Base-by-base conservation (phyloP, 1,140 invertebrate genomes). In the Proctacanthus coquilletti region DNA sequence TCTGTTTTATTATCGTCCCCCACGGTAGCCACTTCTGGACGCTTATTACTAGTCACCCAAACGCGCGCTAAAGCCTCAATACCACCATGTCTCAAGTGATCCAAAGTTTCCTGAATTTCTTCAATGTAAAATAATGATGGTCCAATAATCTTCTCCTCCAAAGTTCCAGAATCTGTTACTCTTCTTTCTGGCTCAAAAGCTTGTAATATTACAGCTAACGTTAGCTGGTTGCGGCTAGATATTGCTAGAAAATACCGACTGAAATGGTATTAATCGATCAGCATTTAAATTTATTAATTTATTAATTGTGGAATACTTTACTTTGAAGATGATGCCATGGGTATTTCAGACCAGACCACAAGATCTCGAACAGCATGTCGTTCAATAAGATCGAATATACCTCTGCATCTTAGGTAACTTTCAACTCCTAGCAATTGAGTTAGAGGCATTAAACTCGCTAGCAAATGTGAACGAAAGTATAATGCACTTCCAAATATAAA, bases 271-370 rank as follows among this genome's bases (percentile, higher is more conserved):
- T n/a, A n/a, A n/a, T n/a, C n/a, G n/a, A n/a, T n/a, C n/a, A n/a
- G n/a, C 70, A 51, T 71, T 60, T 5, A 68, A 66, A 39, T 71
- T 57, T 49, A 63, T 59, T 44, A 46, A 50, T 48, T 43, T 25
- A 29, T n/a, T 29, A 32, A 11, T 25, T 11, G 17, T 8, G 11
- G 11, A 36, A 45, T 51, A 64, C 61, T 58, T 63, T 25, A 25
- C 18, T 51, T 53, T 0, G 43, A 48, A 11, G 46, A 47, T 31
- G 66, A 65, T 39, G 62, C 49, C 21, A 69, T 53, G 48, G 69
- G 77, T 15, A 84, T 74, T 63, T 79, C 76, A 51, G 72, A 74
- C 81, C 81, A 85, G 9, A 81, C 56, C n/a, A 84, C 70, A 17
- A 84, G 52, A 40, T 74, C 75, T 37, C 75, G 74, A 0, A 82